A percentile compares a stretch with the other conserved stretches of the same genome.
phyloP scores from a whole-genome alignment of 1,140 invertebrate genomes.

The Bombus huntii region DNA sequence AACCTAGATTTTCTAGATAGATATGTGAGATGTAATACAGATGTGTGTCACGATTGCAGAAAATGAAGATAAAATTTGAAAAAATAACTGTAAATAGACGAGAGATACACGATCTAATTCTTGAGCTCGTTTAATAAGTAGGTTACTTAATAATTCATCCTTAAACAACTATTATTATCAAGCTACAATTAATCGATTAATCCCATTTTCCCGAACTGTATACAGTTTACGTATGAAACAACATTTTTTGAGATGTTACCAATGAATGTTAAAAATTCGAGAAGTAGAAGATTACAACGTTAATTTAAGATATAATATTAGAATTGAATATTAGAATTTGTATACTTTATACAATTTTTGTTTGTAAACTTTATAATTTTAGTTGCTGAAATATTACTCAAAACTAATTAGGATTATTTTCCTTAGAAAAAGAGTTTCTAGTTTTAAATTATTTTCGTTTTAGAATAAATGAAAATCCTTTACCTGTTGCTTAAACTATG shows the following conservation, averaged over 20 bases:
- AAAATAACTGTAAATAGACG: no score
- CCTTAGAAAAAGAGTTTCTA: neutral
- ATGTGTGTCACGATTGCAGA: neutral
- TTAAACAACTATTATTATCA: no score
- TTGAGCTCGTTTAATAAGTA: no score
- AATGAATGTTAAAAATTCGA: no score
- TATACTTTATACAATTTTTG: neutral
- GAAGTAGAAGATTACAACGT: neutral
- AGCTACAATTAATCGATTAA: no score
- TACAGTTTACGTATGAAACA: no score
- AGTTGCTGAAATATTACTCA: neutral
- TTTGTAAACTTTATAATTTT: neutral
- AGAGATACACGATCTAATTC: no score
- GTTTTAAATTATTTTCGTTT: neutral
- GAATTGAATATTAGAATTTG: neutral
- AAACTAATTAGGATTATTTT: neutral
- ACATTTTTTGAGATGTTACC: no score
- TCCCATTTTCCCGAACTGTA: no score
- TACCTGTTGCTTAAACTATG: conserved; percentile 1
- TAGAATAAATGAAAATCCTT: neutral
- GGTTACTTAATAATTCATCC: no score
- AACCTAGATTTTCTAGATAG: neutral
- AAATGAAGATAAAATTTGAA: neutral
- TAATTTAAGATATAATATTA: neutral
- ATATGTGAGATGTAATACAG: neutral